phyloP scores from a whole-genome alignment of 2,113 vertebrate genomes.

The Otus sunia region DNA sequence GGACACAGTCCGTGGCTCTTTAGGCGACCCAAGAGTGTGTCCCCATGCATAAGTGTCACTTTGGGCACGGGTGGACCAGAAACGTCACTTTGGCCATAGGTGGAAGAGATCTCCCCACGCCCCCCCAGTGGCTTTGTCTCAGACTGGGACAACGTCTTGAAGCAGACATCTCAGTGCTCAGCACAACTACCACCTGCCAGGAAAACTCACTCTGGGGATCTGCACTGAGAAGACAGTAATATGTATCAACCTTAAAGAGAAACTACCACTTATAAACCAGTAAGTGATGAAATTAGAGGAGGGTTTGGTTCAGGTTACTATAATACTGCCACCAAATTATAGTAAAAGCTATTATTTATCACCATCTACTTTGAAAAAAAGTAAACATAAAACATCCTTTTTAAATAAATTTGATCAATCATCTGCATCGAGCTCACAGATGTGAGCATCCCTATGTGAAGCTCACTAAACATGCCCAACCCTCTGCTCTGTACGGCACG shows the following conservation, averaged over 20 bases:
- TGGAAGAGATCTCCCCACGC: background rate
- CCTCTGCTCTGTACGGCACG: background rate
- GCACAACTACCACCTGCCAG: background rate
- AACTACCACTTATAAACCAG: background rate
- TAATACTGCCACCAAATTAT: background rate
- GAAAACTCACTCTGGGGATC: background rate
- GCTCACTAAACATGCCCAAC: background rate
- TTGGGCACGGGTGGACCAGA: background rate
- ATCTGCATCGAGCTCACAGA: background rate
- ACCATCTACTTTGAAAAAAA: background rate
- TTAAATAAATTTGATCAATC: background rate
- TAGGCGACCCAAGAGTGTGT: background rate
- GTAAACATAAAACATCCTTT: background rate
- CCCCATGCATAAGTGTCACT: accelerated
- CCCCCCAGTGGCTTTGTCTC: accelerated
- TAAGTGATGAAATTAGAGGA: background rate
- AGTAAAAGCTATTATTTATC: background rate
- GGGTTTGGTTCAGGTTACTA: background rate
- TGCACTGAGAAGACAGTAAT: background rate
- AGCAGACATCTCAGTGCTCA: background rate
- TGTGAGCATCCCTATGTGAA: background rate
- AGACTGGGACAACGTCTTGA: accelerated
- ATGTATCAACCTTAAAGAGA: background rate
- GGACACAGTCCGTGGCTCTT: background rate
- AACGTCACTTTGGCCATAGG: accelerated